Evolutionary conservation across 2,113 vertebrate genomes (phyloP).

Genomic region (Myotis yumanensis): DNA sequence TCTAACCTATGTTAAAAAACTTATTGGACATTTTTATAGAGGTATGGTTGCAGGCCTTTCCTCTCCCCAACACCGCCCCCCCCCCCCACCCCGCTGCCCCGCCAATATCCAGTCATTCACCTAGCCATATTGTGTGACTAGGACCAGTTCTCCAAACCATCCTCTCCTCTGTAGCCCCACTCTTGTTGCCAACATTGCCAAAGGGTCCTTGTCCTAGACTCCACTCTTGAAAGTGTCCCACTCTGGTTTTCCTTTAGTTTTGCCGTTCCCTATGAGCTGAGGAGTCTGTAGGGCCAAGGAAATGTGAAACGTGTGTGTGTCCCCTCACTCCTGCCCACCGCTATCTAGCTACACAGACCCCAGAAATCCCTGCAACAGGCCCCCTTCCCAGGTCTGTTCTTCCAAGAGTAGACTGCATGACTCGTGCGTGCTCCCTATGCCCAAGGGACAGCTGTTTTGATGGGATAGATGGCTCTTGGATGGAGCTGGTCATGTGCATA

Average conservation of each 20-base stretch:
- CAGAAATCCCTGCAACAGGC: not conserved
- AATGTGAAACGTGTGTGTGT: too few species aligned
- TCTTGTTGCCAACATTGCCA: not conserved
- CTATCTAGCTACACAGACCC: not conserved
- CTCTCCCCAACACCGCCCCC: too few species aligned
- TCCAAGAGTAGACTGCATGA: not conserved
- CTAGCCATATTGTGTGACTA: not conserved
- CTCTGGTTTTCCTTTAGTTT: not conserved
- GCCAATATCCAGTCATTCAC: not conserved
- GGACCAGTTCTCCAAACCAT: not conserved
- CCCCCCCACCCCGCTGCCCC: too few species aligned
- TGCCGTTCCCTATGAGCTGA: not conserved
- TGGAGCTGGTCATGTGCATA: not conserved
- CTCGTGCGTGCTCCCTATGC: not conserved
- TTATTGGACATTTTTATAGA: not conserved
- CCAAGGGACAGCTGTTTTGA: not conserved
- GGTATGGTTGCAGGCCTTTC: not conserved
- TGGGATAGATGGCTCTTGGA: not conserved
- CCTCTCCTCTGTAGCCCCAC: not conserved
- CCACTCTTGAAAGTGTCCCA: not conserved
- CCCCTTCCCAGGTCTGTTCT: not conserved
- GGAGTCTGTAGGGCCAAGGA: not conserved
- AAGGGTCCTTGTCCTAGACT: not conserved
- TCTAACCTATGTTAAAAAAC: not conserved
- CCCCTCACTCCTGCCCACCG: not conserved